These are phyloP conservation scores for Manacus vitellinus DNA, from an alignment of 2,113 vertebrate species.

Conservation along the genomic window DNA sequence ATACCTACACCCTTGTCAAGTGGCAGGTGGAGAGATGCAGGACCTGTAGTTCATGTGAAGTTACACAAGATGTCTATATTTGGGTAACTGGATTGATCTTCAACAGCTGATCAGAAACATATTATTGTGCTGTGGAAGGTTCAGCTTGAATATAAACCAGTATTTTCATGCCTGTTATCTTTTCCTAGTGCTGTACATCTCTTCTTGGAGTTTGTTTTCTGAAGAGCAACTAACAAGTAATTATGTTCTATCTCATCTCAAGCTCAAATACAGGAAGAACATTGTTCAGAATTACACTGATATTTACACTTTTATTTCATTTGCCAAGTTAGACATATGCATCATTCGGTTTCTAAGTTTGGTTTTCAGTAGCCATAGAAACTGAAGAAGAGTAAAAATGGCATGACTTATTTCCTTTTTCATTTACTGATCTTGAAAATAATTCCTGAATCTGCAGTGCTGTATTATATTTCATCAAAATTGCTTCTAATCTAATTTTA, in stretches of 20 bases:
- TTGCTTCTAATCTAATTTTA: neutral
- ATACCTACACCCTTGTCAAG: neutral
- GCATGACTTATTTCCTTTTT: neutral
- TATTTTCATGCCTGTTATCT: neutral
- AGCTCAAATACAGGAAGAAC: neutral
- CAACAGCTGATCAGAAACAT: neutral
- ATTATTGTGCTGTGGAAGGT: neutral
- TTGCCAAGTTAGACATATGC: neutral
- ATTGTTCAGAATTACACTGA: neutral
- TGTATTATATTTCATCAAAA: neutral
- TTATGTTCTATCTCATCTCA: neutral
- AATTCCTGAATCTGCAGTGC: neutral
- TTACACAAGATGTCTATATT: neutral
- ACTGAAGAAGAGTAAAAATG: constrained; percentile 17
- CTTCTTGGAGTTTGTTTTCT: neutral
- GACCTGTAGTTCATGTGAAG: neutral
- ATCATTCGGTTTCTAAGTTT: constrained; percentile 2
- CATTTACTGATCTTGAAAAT: neutral
- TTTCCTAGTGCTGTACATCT: neutral
- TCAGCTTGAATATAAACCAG: neutral
- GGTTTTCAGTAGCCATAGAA: constrained; percentile 50
- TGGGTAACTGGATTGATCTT: neutral
- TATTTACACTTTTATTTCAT: neutral
- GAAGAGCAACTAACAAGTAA: neutral
- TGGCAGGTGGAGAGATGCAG: neutral